A percentile compares a stretch with the other conserved stretches of the same genome.
Conservation (phyloP, 1,140 invertebrate species). For the Antheraea pernyi region DNA sequence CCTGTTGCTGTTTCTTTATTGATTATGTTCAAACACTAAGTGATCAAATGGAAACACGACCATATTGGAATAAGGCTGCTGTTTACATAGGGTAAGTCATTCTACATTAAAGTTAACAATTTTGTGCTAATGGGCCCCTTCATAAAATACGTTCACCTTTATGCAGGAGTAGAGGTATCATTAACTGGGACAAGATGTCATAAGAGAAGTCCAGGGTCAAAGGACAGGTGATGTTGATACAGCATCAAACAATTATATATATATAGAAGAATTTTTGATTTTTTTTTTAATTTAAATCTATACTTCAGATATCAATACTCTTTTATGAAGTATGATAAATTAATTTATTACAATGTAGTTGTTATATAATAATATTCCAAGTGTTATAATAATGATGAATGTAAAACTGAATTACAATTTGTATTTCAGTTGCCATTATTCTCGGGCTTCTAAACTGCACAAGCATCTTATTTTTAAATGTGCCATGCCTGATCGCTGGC, state of each 20-base stretch:
- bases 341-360: too few relatives aligned
- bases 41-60: slow-evolving; percentile 88
- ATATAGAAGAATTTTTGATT: too few relatives aligned
- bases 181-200: too few relatives aligned
- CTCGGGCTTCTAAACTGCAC: slow-evolving; percentile 90
- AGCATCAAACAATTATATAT: too few relatives aligned
- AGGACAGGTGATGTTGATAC: too few relatives aligned
- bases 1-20: slow-evolving; percentile 96
- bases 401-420: not conserved
- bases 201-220: too few relatives aligned
- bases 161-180: too few relatives aligned
- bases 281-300: too few relatives aligned
- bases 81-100: slow-evolving; percentile 89
- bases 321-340: too few relatives aligned
- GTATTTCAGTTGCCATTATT: slow-evolving; percentile 90
- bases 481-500: slow-evolving; percentile 88
- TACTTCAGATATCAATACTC: too few relatives aligned
- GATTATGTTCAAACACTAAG: slow-evolving; percentile 93
- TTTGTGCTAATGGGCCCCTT: not conserved
- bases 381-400: not conserved
- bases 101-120: not conserved
- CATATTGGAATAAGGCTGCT: slow-evolving; percentile 94
- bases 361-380: not conserved
- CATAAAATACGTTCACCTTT: too few relatives aligned
- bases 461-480: slow-evolving; percentile 83